Evolutionary conservation across 2,113 vertebrate genomes (phyloP), one percentile per base, ranked within the genome.

Genomic region (Meleagris gallopavo): DNA sequence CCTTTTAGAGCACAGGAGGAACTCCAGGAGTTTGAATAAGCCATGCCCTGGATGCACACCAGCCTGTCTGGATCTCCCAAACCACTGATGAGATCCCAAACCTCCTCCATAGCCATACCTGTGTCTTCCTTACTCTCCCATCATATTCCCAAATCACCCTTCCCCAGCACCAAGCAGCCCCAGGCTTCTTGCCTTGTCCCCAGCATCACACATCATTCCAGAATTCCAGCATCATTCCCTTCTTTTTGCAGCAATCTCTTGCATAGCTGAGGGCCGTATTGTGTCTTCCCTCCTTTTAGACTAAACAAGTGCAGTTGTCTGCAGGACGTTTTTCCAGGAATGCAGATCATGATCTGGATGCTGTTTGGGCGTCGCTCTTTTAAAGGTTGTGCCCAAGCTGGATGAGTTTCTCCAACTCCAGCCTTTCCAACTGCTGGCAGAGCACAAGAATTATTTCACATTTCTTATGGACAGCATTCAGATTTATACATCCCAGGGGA

Each of bases 251-350:
- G 34, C 17, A 45, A 22, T 30, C 58, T 29, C 83, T 19, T 3
- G 1, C 93, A 88, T 38, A 88, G 93, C 90, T 94, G 75, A 62
- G 64, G 58, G 90, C 72, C 89, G 48, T 85, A 11, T 89, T 88
- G 83, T 0, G 38, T 93, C 93, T 96, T 76, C 71, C 22, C 55
- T 74, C n/a, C 60, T 80, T 14, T 45, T 46, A 95, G 95, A 96
- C 95, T 90, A 95, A 96, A 96, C 95, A 94, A 83, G 45, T 20
- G 40, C 85, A 4, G 67, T 58, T 80, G 82, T 67, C 5, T 60
- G 10, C 50, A 80, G 82, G 40, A 55, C 7, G 2, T 77, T 83
- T 76, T 93, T 89, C 70, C 4, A 22, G 73, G 85, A 80, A 67
- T 55, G 76, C 88, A 58, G 90, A 62, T 7, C 64, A 7, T 0